A percentile compares a stretch with the other conserved stretches of the same genome.
These are phyloP conservation scores for Rhynchophorus ferrugineus DNA, from an alignment of 1,140 invertebrate species.

Conservation along the genomic window DNA sequence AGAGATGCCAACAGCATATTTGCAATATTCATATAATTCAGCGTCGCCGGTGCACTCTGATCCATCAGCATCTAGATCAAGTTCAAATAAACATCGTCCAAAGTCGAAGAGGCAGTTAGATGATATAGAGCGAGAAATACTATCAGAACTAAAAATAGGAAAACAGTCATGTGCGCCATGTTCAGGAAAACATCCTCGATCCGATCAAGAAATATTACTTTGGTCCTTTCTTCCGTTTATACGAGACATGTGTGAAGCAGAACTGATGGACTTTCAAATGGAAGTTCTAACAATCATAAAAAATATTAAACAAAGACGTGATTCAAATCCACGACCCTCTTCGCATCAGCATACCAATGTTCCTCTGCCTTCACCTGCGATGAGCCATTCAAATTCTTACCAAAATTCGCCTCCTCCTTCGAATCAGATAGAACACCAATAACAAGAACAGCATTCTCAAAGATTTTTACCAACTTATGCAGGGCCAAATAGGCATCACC, in stretches of 20 bases:
- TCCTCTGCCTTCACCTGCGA: conserved; percentile 3
- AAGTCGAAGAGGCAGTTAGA: conserved; percentile 14
- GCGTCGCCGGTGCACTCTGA: too few species aligned
- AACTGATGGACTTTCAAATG: conserved; percentile 18
- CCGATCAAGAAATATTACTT: conserved; percentile 11
- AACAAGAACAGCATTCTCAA: background rate
- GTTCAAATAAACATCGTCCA: background rate
- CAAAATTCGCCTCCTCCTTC: background rate
- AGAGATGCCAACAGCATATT: conserved; percentile 4
- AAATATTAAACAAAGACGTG: conserved; percentile 6
- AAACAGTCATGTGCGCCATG: too few species aligned
- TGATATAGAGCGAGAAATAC: conserved; percentile 11
- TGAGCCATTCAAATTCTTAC: background rate
- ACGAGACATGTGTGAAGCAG: conserved; percentile 14
- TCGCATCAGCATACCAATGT: background rate
- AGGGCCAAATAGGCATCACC: conserved; percentile 2
- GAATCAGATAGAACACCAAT: background rate
- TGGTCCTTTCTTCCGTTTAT: conserved; percentile 13
- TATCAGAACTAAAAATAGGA: conserved; percentile 22
- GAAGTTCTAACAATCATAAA: conserved; percentile 12
- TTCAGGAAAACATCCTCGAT: background rate
- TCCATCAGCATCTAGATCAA: conserved; percentile 3
- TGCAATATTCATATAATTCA: background rate
- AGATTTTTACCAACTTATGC: background rate
- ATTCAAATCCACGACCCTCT: background rate